Evolutionary conservation across 2,888 invertebrate genomes (phyloP), one percentile per base, ranked within the genome.

Genomic region (Acronicta psi): DNA sequence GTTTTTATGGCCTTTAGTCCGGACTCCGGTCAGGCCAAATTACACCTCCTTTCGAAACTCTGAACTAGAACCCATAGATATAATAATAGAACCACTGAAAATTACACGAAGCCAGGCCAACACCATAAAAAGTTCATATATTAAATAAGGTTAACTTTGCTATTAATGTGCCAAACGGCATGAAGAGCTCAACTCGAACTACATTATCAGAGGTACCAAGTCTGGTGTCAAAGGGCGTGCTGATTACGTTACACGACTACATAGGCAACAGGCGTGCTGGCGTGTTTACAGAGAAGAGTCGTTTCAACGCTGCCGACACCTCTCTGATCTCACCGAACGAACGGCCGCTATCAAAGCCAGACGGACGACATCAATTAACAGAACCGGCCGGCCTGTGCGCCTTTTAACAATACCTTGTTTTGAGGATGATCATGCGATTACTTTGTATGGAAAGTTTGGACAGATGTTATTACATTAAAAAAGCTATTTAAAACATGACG

Each of bases 251-350:
- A 79, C 80, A 76, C 70, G 70, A 77, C 70, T 77, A 69, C 80
- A 78, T 74, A 77, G 74, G 64, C 77, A 55, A 79, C 77, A 75
- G 71, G 70, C 77, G 50, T 89, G 87, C 89, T 88, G 71, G 70
- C 77, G 50, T 89, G 87, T 90, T 88, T 90, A 87, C 85, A 81
- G 63, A 83, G 77, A 79, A 83, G 75, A 77, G 70, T 73, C 69
- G 80, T 80, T 84, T 83, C 78, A 85, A 84, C 85, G 78, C 63
- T 72, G 87, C 89, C 89, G 88, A 83, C 86, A 79, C 78, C 81
- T 84, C 82, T 84, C 75, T 88, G 88, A 91, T 90, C 87, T 90
- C 75, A 81, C 91, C 90, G 90, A 84, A 81, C 90, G 90, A 84
- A 81, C 69, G 37, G 60, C 67, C 59, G 76, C 68, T 78, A 76